phyloP scores from a whole-genome alignment of 2,797 vertebrate species.

The Characodon lateralis region DNA sequence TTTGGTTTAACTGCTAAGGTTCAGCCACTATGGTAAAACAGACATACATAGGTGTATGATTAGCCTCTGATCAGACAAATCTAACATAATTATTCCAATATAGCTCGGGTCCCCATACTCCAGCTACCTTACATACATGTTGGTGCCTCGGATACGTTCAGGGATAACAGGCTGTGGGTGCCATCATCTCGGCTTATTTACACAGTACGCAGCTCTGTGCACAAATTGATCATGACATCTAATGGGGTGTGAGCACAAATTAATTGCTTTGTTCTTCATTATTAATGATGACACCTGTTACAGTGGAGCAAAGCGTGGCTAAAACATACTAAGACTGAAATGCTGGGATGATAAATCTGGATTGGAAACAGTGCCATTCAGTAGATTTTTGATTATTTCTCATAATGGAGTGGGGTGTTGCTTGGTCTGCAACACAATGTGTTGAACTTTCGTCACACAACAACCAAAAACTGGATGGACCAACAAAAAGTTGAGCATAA shows the following conservation, averaged over 20 bases:
- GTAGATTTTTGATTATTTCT: background rate
- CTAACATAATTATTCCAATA: slow-evolving; percentile 30
- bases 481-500: background rate
- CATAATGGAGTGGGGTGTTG: background rate
- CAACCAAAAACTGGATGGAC: no score
- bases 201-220: slow-evolving; percentile 54
- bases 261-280: slow-evolving; percentile 74
- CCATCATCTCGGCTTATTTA: slow-evolving; percentile 62
- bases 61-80: slow-evolving; percentile 58
- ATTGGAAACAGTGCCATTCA: background rate
- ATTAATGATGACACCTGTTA: slow-evolving; percentile 71
- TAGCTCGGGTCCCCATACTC: slow-evolving; percentile 16
- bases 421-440: background rate
- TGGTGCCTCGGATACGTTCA: slow-evolving; percentile 19
- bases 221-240: slow-evolving; percentile 69
- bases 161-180: slow-evolving; percentile 48
- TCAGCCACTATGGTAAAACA: slow-evolving; percentile 49
- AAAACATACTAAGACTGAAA: slow-evolving; percentile 29
- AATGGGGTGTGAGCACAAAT: slow-evolving; percentile 63
- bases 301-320: slow-evolving; percentile 39
- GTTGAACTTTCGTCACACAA: background rate
- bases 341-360: slow-evolving; percentile 20
- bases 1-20: slow-evolving; percentile 51
- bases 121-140: slow-evolving; percentile 15
- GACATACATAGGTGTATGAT: slow-evolving; percentile 43